Percentiles rank a stretch among this genome's conserved stretches.
Evolutionary conservation across 2,888 invertebrate genomes (phyloP).

Genomic region (Harmothoe impar): DNA sequence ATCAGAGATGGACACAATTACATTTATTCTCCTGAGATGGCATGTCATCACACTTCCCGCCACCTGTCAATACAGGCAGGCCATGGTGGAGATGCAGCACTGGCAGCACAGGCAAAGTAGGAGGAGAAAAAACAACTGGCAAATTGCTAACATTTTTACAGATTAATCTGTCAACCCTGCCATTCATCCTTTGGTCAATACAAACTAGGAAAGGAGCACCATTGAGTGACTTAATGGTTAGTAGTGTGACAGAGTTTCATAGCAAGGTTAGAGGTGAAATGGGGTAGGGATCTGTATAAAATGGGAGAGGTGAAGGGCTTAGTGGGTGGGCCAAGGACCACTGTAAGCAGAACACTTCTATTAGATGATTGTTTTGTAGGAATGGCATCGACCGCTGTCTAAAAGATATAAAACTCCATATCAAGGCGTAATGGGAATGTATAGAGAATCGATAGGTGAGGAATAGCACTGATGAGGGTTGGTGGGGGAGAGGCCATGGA

Average conservation of each 20-base stretch:
- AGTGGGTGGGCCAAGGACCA: background rate
- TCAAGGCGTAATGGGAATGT: background rate
- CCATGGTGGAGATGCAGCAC: background rate
- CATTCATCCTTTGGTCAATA: background rate
- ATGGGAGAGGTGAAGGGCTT: background rate
- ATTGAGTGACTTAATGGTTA: no score
- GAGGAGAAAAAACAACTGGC: background rate
- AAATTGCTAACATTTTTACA: background rate
- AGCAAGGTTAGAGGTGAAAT: background rate
- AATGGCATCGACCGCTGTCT: background rate
- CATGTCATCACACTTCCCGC: background rate
- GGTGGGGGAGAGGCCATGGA: background rate
- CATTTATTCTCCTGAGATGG: background rate
- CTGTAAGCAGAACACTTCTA: background rate
- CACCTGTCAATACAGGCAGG: background rate
- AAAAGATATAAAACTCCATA: constrained; percentile 1
- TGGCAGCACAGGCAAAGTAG: background rate
- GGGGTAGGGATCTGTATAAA: background rate
- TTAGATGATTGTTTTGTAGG: background rate
- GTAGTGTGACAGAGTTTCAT: no score
- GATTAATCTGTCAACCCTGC: background rate
- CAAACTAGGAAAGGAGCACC: no score
- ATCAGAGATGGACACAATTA: no score
- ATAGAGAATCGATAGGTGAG: constrained; percentile 5
- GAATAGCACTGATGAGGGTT: background rate